Base-by-base conservation (phyloP, 2,888 invertebrate genomes). In the Criorhina ranunculi region DNA sequence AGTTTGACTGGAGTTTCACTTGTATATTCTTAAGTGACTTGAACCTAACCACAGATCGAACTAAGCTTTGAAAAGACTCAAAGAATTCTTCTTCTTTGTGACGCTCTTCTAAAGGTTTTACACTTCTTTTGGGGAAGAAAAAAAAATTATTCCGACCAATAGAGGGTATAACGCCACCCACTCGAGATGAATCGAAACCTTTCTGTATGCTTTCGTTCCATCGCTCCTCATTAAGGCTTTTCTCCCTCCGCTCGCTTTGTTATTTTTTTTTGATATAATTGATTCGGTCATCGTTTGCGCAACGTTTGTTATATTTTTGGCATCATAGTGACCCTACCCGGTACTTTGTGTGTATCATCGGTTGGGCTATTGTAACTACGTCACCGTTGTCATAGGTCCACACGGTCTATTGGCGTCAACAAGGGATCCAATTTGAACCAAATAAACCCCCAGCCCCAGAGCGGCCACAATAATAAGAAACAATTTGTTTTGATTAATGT, bases 401-500 rank as follows among this genome's bases (percentile, higher is more conserved):
- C 57, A 12, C 11, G 19, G n/a, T 46, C 8, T 46, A 29, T 19
- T 69, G 73, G 17, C 78, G 78, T 83, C 82, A 82, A 37, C 42
- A 67, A 64, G 35, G 66, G 46, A 17, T 17, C 42, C 8, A 37
- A 12, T 31, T 37, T 53, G 0, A 80, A 78, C 2, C 24, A 24
- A 70, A 62, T 31, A 70, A 55, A 46, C 53, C 6, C 40, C 37
- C 8, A 49, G 33, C 5, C 9, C 7, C 4, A 17, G 24, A 24
- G 24, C 40, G 17, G 19, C 5, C 37, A 29, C 29, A 31, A 53
- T 17, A 55, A 55, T 59, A 55, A 82, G 64, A 79, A 69, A 64
- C 60, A 67, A 78, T 64, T 69, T n/a, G 15, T 35, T 64, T 64
- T 81, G 69, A 81, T 67, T 42, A 72, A 67, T 62, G 11, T 53